These are phyloP conservation scores for Ophiodon elongatus DNA, from an alignment of 2,113 vertebrate genomes.

Conservation along the genomic window DNA sequence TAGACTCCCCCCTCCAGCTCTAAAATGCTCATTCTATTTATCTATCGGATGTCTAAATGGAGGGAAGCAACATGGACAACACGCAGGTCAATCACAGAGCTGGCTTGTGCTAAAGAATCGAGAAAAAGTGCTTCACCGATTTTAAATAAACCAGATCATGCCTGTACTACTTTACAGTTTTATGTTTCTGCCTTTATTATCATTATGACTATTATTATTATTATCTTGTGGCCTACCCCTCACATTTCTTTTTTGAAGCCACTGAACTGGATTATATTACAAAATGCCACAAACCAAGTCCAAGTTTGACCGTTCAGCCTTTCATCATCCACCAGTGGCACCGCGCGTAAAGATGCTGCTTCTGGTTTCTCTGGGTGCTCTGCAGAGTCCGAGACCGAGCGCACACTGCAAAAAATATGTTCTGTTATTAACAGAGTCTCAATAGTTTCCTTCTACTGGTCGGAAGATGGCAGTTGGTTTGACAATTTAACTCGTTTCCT, in stretches of 20 bases:
- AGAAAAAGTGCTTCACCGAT: background rate
- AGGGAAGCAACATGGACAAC: conserved; percentile 36
- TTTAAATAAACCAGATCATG: background rate
- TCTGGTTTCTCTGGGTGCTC: background rate
- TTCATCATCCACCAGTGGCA: background rate
- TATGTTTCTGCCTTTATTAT: background rate
- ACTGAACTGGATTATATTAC: background rate
- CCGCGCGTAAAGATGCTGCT: conserved; percentile 15
- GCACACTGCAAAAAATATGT: conserved; percentile 34
- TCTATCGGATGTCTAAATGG: conserved; percentile 34
- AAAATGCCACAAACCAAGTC: background rate
- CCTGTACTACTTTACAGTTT: background rate
- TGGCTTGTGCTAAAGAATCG: background rate
- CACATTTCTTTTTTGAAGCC: background rate
- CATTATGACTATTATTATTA: background rate
- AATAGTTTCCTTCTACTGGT: background rate
- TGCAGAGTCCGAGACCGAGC: background rate
- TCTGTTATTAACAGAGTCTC: background rate
- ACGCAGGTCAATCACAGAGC: conserved; percentile 29
- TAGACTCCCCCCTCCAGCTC: conserved; percentile 34
- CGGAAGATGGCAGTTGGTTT: background rate
- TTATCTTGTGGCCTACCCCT: background rate
- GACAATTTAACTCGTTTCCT: background rate
- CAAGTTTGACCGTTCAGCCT: background rate
- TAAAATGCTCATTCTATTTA: conserved; percentile 57